Evolutionary conservation across 1,140 invertebrate genomes (phyloP).

Genomic region (Aplysia californica): DNA sequence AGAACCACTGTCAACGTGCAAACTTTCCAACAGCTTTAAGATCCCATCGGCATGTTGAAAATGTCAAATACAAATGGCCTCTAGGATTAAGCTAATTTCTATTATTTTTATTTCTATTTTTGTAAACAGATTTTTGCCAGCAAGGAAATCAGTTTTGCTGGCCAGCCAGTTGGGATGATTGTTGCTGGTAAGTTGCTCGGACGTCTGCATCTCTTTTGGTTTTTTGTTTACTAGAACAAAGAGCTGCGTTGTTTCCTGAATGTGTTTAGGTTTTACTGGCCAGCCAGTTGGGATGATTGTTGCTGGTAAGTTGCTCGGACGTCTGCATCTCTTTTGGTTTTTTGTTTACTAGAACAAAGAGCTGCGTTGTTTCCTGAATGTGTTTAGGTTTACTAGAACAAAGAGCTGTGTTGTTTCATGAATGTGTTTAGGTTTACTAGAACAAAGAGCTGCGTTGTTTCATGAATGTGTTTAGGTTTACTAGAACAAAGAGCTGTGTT

Average conservation of each 20-base stretch:
- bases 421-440: too few species aligned
- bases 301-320: conserved; percentile 46
- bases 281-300: conserved; percentile 67
- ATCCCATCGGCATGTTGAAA: too few species aligned
- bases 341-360: too few species aligned
- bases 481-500: conserved; percentile 70
- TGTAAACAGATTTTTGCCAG: conserved; percentile 69
- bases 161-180: conserved; percentile 68
- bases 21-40: too few species aligned
- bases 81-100: too few species aligned
- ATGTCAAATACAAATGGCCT: too few species aligned
- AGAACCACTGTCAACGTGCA: too few species aligned
- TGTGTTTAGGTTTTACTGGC: conserved; percentile 66
- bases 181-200: conserved; percentile 53
- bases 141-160: conserved; percentile 66
- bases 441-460: too few species aligned
- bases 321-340: too few species aligned
- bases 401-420: conserved; percentile 66
- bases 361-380: conserved; percentile 67
- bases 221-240: too few species aligned
- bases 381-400: conserved; percentile 68
- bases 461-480: conserved; percentile 34
- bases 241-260: conserved; percentile 68
- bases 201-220: too few species aligned
- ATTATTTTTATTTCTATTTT: too few species aligned